Conservation (phyloP, 2,113 vertebrate genomes). For the Tetrax tetrax region DNA sequence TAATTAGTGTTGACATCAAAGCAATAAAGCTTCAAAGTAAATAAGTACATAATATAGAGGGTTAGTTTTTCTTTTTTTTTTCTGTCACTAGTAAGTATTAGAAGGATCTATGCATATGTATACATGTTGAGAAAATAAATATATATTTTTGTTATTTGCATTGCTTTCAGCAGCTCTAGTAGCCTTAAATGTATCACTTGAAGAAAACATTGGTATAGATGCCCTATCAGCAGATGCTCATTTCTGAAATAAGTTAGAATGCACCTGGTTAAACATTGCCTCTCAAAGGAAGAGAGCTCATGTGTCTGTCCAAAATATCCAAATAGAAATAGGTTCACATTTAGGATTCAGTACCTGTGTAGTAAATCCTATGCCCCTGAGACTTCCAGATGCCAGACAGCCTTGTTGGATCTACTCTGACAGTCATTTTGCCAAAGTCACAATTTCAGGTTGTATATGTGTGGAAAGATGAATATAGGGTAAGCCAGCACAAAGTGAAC, state of each 20-base stretch:
- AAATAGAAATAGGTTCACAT: neutral
- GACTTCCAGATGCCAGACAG: neutral
- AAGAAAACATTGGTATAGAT: neutral
- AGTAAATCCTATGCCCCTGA: neutral
- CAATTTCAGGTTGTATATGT: neutral
- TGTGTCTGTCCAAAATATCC: neutral
- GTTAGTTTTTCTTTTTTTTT: neutral
- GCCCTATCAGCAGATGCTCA: neutral
- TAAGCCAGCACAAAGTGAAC: neutral
- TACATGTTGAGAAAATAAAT: neutral
- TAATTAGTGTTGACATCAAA: slow-evolving; percentile 21
- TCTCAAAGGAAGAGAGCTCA: neutral
- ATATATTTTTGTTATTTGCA: neutral
- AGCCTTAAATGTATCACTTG: neutral
- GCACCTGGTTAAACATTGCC: neutral
- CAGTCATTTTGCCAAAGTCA: neutral
- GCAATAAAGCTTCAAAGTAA: neutral
- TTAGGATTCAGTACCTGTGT: neutral
- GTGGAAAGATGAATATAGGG: neutral
- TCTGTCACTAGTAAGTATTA: neutral
- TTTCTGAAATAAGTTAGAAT: neutral
- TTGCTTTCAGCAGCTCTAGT: neutral
- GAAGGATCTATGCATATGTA: neutral
- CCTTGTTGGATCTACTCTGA: neutral
- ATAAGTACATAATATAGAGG: neutral